Conservation (phyloP, 2,888 invertebrate species). For the Colletes collaris region DNA sequence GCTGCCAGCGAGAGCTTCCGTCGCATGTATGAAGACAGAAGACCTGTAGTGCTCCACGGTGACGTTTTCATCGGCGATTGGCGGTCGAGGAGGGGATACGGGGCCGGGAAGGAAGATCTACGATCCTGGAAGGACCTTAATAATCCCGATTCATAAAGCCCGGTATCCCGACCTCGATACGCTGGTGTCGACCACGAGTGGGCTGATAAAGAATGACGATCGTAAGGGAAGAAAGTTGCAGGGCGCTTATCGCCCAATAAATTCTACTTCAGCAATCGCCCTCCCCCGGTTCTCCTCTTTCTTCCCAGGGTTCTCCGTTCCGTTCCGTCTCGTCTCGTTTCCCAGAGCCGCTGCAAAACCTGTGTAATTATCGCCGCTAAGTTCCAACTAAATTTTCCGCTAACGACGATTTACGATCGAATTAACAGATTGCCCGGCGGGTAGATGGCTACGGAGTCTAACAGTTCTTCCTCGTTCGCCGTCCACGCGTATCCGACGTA, state of each 20-base stretch:
- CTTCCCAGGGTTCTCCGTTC: conserved; percentile 19
- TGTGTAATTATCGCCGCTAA: conserved; percentile 77
- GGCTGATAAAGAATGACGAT: conserved; percentile 78
- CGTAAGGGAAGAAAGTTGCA: conserved; percentile 76
- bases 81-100: conserved; percentile 22
- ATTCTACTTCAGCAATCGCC: conserved; percentile 75
- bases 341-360: conserved; percentile 67
- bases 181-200: conserved; percentile 67
- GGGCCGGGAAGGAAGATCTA: conserved; percentile 62
- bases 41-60: conserved; percentile 28
- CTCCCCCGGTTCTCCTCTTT: conserved; percentile 3
- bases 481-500: background rate
- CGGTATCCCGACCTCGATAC: conserved; percentile 66
- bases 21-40: conserved; percentile 50
- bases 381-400: conserved; percentile 78
- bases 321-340: conserved; percentile 46
- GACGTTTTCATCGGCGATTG: conserved; percentile 60
- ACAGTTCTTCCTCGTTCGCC: background rate
- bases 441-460: conserved; percentile 33
- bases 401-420: conserved; percentile 81
- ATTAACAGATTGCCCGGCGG: conserved; percentile 77
- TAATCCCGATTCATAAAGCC: conserved; percentile 73
- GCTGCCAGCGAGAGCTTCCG: conserved; percentile 22
- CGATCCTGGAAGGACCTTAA: conserved; percentile 67
- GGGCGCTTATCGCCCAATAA: conserved; percentile 79